These are phyloP conservation scores for Cephus spinipes DNA, from an alignment of 2,888 invertebrate species.

Conservation along the genomic window DNA sequence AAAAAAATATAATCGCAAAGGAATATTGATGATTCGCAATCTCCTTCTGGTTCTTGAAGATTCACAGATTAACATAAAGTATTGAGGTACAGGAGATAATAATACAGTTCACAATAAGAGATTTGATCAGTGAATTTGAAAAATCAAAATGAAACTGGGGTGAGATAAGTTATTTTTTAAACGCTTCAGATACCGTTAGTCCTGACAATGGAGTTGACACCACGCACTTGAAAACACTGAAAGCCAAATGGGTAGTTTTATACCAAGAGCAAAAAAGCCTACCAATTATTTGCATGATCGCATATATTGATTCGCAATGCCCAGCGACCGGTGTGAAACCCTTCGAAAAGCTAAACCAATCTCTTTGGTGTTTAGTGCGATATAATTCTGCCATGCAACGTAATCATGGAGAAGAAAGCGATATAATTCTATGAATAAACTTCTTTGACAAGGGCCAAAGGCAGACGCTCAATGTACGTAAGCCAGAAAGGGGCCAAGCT, in stretches of 20 bases:
- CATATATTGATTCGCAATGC: conserved; percentile 6
- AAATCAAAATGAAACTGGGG: background rate
- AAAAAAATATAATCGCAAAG: background rate
- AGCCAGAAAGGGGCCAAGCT: conserved; percentile 21
- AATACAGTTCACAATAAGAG: no score
- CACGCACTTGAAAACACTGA: conserved; percentile 32
- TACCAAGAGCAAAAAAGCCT: conserved; percentile 13
- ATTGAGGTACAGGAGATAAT: background rate
- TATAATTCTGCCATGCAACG: conserved; percentile 33
- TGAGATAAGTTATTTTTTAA: background rate
- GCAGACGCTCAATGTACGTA: conserved; percentile 18
- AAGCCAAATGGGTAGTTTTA: conserved; percentile 30
- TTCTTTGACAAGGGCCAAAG: conserved; percentile 12
- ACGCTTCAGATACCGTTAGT: background rate
- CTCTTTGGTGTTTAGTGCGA: conserved; percentile 24
- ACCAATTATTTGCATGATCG: background rate
- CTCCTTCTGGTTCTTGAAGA: background rate
- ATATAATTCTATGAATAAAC: conserved; percentile 14
- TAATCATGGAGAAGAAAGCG: conserved; percentile 30
- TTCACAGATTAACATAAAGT: background rate
- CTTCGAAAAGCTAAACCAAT: conserved; percentile 17
- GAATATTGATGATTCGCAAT: background rate
- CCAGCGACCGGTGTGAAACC: conserved; percentile 18
- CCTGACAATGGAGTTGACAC: conserved; percentile 22
- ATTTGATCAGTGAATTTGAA: background rate